phyloP scores from a whole-genome alignment of 2,797 vertebrate genomes.

The Phataginus tetradactyla region DNA sequence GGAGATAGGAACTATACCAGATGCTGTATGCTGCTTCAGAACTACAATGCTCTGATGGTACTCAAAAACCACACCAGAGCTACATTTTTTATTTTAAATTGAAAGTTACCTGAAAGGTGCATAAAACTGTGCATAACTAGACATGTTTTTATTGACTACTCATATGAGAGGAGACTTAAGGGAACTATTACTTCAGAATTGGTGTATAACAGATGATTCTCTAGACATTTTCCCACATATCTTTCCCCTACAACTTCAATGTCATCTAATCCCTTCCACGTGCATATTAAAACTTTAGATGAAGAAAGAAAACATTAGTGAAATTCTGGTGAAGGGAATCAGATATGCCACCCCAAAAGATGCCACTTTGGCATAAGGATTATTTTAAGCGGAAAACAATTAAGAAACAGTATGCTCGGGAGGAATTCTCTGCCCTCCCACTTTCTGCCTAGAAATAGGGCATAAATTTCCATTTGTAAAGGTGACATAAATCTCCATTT shows the following conservation, averaged over 20 bases:
- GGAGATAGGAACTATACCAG: neutral
- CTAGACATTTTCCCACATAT: conserved; percentile 11
- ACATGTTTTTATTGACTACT: conserved; percentile 74
- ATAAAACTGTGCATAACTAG: conserved; percentile 70
- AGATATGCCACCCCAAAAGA: neutral
- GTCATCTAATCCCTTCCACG: neutral
- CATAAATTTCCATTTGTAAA: neutral
- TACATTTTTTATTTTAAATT: conserved; percentile 78
- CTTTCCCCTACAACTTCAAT: conserved; percentile 41
- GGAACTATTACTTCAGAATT: conserved; percentile 72
- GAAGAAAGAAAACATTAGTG: conserved; percentile 33
- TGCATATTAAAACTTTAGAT: conserved; percentile 29
- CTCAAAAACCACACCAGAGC: conserved; percentile 68
- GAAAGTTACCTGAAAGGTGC: conserved; percentile 74
- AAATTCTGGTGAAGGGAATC: neutral
- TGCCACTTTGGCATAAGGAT: neutral
- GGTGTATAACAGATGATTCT: conserved; percentile 17
- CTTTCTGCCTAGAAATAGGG: neutral
- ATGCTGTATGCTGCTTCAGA: conserved; percentile 71
- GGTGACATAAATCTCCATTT: neutral
- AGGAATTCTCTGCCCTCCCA: neutral
- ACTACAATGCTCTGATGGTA: conserved; percentile 62
- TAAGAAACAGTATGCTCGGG: neutral
- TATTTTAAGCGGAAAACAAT: neutral
- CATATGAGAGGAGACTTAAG: conserved; percentile 67